These are phyloP conservation scores for Myrmophylax atrothorax DNA, from an alignment of 2,113 vertebrate genomes.

Conservation along the genomic window DNA sequence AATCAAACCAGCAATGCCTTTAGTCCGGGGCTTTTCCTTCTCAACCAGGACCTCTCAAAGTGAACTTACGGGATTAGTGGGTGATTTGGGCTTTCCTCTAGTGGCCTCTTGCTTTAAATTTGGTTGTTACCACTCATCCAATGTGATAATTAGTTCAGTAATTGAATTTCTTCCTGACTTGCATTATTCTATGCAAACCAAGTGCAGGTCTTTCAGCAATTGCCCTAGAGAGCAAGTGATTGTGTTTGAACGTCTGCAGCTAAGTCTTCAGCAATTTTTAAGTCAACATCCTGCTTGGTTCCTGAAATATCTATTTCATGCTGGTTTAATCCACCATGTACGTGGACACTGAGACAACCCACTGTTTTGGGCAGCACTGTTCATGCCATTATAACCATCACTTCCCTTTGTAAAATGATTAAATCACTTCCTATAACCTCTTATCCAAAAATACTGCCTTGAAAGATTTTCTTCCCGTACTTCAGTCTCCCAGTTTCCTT, in stretches of 20 bases:
- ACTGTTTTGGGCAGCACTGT: not conserved
- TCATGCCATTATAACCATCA: not conserved
- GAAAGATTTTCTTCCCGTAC: not conserved
- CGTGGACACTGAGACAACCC: not conserved
- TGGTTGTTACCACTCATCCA: slow-evolving; percentile 14
- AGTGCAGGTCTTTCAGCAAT: not conserved
- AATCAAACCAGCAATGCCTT: not conserved
- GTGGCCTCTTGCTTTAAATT: slow-evolving; percentile 16
- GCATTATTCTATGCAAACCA: not conserved
- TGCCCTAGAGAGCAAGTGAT: not conserved
- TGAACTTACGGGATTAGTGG: not conserved
- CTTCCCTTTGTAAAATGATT: not conserved
- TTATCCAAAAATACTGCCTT: not conserved
- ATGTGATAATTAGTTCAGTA: slow-evolving; percentile 72
- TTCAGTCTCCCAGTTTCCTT: not conserved
- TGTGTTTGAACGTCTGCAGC: not conserved
- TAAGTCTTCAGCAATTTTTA: not conserved
- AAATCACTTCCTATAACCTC: not conserved
- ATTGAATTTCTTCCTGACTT: slow-evolving; percentile 68
- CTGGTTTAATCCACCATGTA: not conserved
- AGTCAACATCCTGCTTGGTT: not conserved
- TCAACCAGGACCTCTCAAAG: not conserved
- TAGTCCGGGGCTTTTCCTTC: not conserved
- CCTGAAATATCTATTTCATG: not conserved
- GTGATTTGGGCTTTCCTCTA: slow-evolving; percentile 31